Conservation (phyloP, 2,113 vertebrate genomes). For the Crotalus helleri region DNA sequence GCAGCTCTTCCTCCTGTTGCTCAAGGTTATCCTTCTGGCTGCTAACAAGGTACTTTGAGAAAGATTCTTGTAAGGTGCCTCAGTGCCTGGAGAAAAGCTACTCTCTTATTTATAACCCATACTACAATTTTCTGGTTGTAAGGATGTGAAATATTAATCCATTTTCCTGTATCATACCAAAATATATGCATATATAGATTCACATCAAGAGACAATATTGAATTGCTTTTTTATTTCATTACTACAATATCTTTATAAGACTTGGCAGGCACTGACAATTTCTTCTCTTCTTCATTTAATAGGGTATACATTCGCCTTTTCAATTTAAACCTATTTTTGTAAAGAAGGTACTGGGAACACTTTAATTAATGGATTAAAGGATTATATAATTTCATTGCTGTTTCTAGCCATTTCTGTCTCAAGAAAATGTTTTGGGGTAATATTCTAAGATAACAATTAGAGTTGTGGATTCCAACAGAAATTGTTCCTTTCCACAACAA, state of each 20-base stretch:
- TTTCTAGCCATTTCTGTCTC: conserved; percentile 41
- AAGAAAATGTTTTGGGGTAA: conserved; percentile 34
- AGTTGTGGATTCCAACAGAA: conserved; percentile 23
- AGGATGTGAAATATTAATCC: conserved; percentile 50
- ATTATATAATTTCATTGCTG: conserved; percentile 52
- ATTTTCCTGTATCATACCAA: conserved; percentile 32
- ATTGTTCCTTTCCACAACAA: conserved; percentile 11
- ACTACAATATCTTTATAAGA: conserved; percentile 56
- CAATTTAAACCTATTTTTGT: conserved; percentile 32
- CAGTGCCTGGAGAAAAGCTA: conserved; percentile 15
- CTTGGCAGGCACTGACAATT: conserved; percentile 48
- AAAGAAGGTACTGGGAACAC: conserved; percentile 9
- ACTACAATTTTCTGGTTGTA: conserved; percentile 32
- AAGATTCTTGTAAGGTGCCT: conserved; percentile 29
- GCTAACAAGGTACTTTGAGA: conserved; percentile 1
- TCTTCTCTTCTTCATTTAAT: conserved; percentile 35
- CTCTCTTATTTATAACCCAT: conserved; percentile 43
- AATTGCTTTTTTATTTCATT: conserved; percentile 30
- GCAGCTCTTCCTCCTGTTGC: not conserved
- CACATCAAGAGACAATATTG: conserved; percentile 35
- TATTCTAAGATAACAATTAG: conserved; percentile 17
- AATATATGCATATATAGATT: conserved; percentile 23
- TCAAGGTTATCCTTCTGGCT: not conserved
- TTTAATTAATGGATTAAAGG: conserved; percentile 52
- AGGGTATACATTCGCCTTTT: conserved; percentile 43